These are phyloP conservation scores for Aegotheles bennettii DNA, from an alignment of 2,113 vertebrate genomes.

Conservation along the genomic window DNA sequence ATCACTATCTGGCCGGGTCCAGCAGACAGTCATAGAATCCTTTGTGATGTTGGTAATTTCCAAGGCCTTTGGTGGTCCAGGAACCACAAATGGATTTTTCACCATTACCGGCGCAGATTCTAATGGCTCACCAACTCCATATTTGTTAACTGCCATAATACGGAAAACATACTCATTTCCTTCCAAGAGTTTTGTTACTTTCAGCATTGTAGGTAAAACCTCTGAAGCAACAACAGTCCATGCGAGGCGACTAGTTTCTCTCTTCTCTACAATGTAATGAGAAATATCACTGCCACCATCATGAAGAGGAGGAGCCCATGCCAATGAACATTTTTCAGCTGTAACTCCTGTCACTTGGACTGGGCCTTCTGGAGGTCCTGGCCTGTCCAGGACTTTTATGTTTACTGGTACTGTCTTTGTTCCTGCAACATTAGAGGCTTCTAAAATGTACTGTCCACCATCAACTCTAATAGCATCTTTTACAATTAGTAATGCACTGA, in stretches of 20 bases:
- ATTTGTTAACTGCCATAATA: slow-evolving; percentile 97
- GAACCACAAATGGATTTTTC: slow-evolving; percentile 93
- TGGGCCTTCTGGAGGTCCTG: slow-evolving; percentile 88
- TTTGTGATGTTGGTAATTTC: slow-evolving; percentile 93
- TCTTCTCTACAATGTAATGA: slow-evolving; percentile 93
- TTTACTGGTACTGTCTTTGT: slow-evolving; percentile 87
- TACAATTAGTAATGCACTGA: slow-evolving; percentile 85
- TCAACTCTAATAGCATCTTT: slow-evolving; percentile 92
- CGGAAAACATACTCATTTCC: slow-evolving; percentile 98
- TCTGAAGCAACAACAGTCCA: slow-evolving; percentile 94
- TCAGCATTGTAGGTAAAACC: slow-evolving; percentile 88
- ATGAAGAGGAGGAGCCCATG: slow-evolving; percentile 87
- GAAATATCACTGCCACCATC: slow-evolving; percentile 94
- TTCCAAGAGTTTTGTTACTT: slow-evolving; percentile 95
- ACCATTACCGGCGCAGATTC: slow-evolving; percentile 92
- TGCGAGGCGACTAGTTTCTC: slow-evolving; percentile 95
- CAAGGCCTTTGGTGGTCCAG: slow-evolving; percentile 84
- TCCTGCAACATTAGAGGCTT: slow-evolving; percentile 89
- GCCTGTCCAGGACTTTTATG: slow-evolving; percentile 91
- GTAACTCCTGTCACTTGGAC: slow-evolving; percentile 88
- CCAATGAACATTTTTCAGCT: slow-evolving; percentile 88
- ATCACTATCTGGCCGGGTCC: slow-evolving; percentile 88
- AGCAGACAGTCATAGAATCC: slow-evolving; percentile 98
- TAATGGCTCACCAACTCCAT: slow-evolving; percentile 89
- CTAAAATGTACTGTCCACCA: slow-evolving; percentile 87